Conservation (phyloP, 2,113 vertebrate genomes). For the Corythaeola cristata region DNA sequence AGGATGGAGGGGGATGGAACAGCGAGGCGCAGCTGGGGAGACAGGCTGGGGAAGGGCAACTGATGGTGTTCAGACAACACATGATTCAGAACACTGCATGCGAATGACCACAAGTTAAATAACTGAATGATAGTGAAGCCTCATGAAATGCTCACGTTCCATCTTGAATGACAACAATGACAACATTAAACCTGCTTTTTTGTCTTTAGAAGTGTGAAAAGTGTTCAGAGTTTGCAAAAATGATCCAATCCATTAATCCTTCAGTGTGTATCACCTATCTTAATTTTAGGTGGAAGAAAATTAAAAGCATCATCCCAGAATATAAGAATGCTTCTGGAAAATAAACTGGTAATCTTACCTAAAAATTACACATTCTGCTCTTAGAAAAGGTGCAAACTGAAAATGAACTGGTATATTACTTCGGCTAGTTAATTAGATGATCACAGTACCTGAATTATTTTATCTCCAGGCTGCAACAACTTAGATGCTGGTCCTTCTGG, state of each 20-base stretch:
- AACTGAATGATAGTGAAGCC: neutral
- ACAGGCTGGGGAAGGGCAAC: neutral
- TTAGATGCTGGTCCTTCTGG: slow-evolving; percentile 94
- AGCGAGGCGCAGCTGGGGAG: neutral
- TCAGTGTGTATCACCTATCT: neutral
- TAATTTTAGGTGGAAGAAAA: neutral
- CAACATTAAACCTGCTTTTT: neutral
- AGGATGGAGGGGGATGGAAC: neutral
- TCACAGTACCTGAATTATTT: slow-evolving; percentile 86
- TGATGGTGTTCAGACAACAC: neutral
- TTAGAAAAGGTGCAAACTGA: neutral
- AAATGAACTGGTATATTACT: neutral
- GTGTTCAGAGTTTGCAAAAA: neutral
- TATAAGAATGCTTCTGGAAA: neutral
- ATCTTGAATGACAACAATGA: neutral
- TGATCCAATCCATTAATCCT: neutral
- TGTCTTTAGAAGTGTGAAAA: neutral
- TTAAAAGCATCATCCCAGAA: neutral
- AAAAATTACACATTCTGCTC: neutral
- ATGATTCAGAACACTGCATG: neutral
- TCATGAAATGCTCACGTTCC: neutral
- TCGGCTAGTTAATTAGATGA: neutral
- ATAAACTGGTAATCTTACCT: neutral
- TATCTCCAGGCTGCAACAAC: slow-evolving; percentile 94
- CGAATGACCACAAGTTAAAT: neutral